These are phyloP conservation scores for Hipparchia sbordonii DNA, from an alignment of 2,888 invertebrate species.

Conservation along the genomic window DNA sequence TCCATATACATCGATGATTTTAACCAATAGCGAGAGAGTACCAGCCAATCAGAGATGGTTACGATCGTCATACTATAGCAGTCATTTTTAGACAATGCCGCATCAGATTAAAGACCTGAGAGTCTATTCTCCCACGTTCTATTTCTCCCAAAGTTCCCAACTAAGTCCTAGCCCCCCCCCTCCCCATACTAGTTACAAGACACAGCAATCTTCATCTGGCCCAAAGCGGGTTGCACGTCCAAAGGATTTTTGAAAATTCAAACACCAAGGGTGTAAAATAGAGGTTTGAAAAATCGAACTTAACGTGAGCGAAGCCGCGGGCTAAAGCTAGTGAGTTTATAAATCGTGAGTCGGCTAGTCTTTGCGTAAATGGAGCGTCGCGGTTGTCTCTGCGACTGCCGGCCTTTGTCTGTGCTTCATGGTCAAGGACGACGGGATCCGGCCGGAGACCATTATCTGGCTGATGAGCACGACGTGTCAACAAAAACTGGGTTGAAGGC, in stretches of 20 bases:
- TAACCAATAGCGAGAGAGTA: too few species aligned
- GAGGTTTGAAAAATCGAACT: too few species aligned
- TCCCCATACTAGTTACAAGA: not conserved
- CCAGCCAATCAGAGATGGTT: too few species aligned
- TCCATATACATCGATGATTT: too few species aligned
- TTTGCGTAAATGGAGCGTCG: not conserved
- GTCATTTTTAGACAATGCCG: too few species aligned
- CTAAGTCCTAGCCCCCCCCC: too few species aligned
- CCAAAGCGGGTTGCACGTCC: slow-evolving; percentile 94
- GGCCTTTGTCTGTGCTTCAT: not conserved
- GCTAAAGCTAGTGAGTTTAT: not conserved
- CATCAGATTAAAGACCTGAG: too few species aligned
- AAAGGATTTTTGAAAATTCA: slow-evolving; percentile 54
- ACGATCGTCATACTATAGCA: too few species aligned
- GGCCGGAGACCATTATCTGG: not conserved
- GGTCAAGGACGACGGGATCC: not conserved
- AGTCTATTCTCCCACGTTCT: too few species aligned
- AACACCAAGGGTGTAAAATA: too few species aligned
- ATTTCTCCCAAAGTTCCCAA: too few species aligned
- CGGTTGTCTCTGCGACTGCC: not conserved
- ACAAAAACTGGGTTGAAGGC: not conserved
- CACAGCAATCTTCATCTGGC: slow-evolving; percentile 95
- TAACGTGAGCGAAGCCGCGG: too few species aligned
- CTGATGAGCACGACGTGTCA: not conserved
- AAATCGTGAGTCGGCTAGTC: not conserved